These are phyloP conservation scores for Grallaria varia DNA, from an alignment of 2,113 vertebrate genomes.

Conservation along the genomic window DNA sequence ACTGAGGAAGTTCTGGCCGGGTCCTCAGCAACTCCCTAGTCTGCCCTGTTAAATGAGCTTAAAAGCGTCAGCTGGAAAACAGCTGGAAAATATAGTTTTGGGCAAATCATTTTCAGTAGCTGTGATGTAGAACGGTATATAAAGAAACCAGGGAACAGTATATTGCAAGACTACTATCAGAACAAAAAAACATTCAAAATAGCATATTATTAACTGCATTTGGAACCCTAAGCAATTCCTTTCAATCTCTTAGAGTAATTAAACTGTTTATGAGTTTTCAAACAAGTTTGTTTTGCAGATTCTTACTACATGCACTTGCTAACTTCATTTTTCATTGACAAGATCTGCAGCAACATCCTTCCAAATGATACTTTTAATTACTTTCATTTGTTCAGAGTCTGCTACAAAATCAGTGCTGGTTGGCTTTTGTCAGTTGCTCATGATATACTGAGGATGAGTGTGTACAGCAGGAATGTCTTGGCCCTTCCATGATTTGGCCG, in stretches of 20 bases:
- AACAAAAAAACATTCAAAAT: neutral
- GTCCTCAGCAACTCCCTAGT: neutral
- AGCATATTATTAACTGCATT: neutral
- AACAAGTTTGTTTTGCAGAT: neutral
- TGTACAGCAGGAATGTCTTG: neutral
- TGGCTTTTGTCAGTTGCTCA: neutral
- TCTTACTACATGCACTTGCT: constrained; percentile 7
- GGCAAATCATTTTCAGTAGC: neutral
- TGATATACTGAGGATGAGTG: neutral
- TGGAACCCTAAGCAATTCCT: neutral
- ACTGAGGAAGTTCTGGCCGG: neutral
- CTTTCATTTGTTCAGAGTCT: constrained; percentile 2
- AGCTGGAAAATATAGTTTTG: neutral
- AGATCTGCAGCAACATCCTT: constrained; percentile 3
- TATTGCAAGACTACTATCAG: neutral
- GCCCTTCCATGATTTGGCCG: neutral
- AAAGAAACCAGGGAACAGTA: neutral
- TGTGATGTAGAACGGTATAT: rapidly evolving
- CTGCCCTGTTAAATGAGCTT: neutral
- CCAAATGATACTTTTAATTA: constrained; percentile 25
- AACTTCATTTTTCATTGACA: constrained; percentile 29
- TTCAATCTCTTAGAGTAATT: neutral
- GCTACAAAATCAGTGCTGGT: neutral
- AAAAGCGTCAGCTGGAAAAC: neutral
- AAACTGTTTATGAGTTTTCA: neutral